Conservation (phyloP, 2,797 vertebrate species). For the Anguilla pacifica region DNA sequence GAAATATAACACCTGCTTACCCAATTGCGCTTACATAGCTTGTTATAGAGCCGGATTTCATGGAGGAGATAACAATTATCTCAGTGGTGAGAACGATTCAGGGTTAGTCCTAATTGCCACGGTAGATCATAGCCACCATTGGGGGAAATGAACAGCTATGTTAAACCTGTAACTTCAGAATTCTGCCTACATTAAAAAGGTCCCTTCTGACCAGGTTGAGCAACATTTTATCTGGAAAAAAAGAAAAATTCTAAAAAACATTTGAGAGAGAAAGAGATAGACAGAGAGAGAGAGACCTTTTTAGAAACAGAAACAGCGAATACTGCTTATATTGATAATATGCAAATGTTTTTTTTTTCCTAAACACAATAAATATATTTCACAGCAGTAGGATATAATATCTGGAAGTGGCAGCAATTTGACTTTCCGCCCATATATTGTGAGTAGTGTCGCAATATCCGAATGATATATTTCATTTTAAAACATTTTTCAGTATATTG, state of each 20-base stretch:
- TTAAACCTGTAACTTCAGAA: background rate
- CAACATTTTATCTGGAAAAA: background rate
- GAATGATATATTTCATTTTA: background rate
- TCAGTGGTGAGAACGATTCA: background rate
- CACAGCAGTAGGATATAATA: too few relatives aligned
- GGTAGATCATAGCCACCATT: background rate
- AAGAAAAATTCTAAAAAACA: background rate
- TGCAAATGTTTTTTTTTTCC: too few relatives aligned
- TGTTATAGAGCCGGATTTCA: background rate
- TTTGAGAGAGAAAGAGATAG: slow-evolving; percentile 54
- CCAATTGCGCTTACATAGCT: background rate
- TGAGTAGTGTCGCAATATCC: background rate
- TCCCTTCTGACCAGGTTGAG: background rate
- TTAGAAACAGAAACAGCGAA: too few relatives aligned
- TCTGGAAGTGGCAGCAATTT: background rate
- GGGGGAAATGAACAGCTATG: background rate
- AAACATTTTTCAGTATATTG: background rate
- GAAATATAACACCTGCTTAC: background rate
- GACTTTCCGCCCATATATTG: background rate
- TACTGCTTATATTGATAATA: too few relatives aligned
- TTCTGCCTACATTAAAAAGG: background rate
- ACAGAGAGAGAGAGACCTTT: slow-evolving; percentile 38
- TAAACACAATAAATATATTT: too few relatives aligned
- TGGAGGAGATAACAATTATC: background rate
- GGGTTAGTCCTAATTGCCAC: background rate